Evolutionary conservation across 2,888 invertebrate species (phyloP), one percentile per base, ranked within the genome.

Genomic region (Tanaodytes sp.): DNA sequence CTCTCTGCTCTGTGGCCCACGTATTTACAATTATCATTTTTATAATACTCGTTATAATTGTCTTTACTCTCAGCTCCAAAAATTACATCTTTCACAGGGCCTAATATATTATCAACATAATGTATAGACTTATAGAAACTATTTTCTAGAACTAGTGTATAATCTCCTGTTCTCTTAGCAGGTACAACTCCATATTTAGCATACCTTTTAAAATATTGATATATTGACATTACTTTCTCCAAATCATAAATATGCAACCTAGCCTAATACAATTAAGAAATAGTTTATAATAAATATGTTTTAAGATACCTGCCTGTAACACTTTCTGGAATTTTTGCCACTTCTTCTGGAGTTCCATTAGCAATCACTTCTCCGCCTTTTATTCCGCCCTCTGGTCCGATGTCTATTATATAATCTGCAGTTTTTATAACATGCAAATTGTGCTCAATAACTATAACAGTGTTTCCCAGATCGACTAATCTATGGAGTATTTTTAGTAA

Each of bases 371-470:
- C 18, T 18, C 65, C 65, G 39, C 65, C 65, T 39, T 39, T 45
- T 9, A n/a, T 36, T 15, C 65, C 65, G 14, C 65, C 65, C 31
- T 58, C 51, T 15, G 65, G 58, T 20, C 65, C 65, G 11, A 58
- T 31, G 27, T 65, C 58, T 18, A 65, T 52, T 14, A 58, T 65
- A 39, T 58, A 58, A 45, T 65, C 65, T n/a, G 65, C 51, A 8
- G 48, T 52, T 52, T 65, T 65, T 31, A 58, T 65, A 27, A 65
- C 65, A 9, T 65, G 16, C 19, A 65, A 40, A 52, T 65, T 65
- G 14, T 65, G 58, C 52, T 65, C 65, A 33, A 65, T 65, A 14
- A 58, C 52, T 20, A 52, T 20, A 46, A 65, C 52, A 46, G 58
- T 65, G 40, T 65, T 54, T 14, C 52, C 65, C 16, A 27, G 11